These are phyloP conservation scores for Drosophila repleta DNA, from an alignment of 1,140 invertebrate species.

Conservation along the genomic window DNA sequence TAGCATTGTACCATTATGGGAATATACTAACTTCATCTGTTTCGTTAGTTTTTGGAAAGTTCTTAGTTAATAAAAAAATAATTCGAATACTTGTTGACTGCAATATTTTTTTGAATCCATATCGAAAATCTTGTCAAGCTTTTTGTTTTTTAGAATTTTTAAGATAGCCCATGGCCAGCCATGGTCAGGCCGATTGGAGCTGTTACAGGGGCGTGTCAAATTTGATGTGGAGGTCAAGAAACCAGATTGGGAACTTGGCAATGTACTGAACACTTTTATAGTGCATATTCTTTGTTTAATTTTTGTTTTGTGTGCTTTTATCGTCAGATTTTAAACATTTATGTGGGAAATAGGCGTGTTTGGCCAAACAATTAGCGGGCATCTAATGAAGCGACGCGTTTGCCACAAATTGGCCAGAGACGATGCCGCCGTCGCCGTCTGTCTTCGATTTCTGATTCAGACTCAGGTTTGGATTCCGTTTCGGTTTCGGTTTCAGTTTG, in stretches of 20 bases:
- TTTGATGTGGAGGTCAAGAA: constrained; percentile 15
- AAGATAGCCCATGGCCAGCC: constrained; percentile 12
- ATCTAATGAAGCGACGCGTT: constrained; percentile 57
- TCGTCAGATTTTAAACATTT: constrained; percentile 22
- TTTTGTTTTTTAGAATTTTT: constrained; percentile 6
- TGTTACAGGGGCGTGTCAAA: constrained; percentile 3
- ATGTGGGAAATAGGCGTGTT: constrained; percentile 31
- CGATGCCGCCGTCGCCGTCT: background rate
- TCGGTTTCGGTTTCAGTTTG: constrained; percentile 27
- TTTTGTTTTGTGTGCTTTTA: too few species aligned
- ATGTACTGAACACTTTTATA: constrained; percentile 17
- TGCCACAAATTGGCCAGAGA: constrained; percentile 17
- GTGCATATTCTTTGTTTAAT: constrained; percentile 5
- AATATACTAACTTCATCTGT: too few species aligned
- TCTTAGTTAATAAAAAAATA: too few species aligned
- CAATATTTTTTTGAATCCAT: background rate
- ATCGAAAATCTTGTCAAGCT: background rate
- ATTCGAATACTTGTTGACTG: too few species aligned
- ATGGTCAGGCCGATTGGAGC: constrained; percentile 19
- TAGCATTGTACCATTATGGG: too few species aligned
- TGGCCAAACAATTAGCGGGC: constrained; percentile 53
- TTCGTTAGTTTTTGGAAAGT: too few species aligned
- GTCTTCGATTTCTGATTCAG: constrained; percentile 9
- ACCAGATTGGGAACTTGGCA: constrained; percentile 31
- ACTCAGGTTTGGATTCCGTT: background rate